Percentiles rank a stretch among this genome's conserved stretches.
These are phyloP conservation scores for Trichogramma pretiosum DNA, from an alignment of 1,140 invertebrate genomes.

Conservation along the genomic window DNA sequence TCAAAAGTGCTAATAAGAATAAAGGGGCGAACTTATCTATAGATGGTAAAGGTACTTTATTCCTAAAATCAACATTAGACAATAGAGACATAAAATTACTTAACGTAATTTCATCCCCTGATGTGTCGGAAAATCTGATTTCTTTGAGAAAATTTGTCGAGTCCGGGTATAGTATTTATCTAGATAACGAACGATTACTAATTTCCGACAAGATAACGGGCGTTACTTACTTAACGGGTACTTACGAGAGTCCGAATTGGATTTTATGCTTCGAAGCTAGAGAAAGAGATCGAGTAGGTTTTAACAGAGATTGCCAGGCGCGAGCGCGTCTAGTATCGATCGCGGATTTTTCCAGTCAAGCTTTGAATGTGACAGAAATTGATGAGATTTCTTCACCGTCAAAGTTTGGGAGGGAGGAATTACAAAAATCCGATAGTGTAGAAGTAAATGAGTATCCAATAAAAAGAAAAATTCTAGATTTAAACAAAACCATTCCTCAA, in stretches of 20 bases:
- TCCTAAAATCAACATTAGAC: constrained; percentile 5
- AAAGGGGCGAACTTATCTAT: constrained; percentile 12
- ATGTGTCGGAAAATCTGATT: constrained; percentile 16
- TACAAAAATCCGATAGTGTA: no score
- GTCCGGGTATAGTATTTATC: constrained; percentile 6
- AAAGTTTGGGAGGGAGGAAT: no score
- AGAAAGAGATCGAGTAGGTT: no score
- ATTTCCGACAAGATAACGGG: neutral
- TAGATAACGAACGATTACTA: neutral
- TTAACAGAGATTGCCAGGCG: neutral
- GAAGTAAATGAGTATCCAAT: no score
- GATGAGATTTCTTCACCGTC: no score
- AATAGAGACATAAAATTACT: constrained; percentile 5
- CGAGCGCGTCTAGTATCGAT: no score
- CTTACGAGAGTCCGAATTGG: constrained; percentile 15
- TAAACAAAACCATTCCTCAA: no score
- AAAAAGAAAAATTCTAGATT: no score
- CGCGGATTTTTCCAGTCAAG: no score
- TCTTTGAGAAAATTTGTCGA: constrained; percentile 18
- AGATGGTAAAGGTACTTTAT: constrained; percentile 11
- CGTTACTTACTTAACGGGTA: neutral
- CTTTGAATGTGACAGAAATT: no score
- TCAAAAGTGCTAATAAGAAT: constrained; percentile 21
- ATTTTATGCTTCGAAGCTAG: constrained; percentile 3
- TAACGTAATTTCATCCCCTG: constrained; percentile 2